Base-by-base conservation (phyloP, 2,797 vertebrate genomes). In the Mormyrus proboscirostris region DNA sequence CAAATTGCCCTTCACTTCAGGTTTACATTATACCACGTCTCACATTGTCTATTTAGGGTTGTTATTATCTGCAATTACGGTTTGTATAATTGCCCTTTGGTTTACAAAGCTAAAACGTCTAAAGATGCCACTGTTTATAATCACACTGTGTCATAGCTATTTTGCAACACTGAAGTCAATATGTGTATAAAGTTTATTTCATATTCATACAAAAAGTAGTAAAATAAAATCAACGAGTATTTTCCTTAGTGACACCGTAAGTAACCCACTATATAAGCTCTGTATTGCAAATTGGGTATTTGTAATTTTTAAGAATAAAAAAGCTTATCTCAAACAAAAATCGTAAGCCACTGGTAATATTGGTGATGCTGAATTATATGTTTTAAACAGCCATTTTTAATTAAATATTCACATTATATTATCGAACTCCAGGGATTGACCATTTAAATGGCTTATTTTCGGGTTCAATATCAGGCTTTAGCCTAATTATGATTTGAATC, bases 51-150 rank as follows among this genome's bases (percentile, higher is more conserved):
- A 88, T 90, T 92, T 91, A 86, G 91, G 92, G 90, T 88, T 92
- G 90, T 89, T 91, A 90, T 89, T 92, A 91, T 89, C 88, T 25
- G 91, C 90, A 92, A 91, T 90, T 92, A 92, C 90, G 92, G 76
- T 90, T 91, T 90, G 73, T 92, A 57, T 87, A 92, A 92, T 84
- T 92, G 90, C 88, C 91, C 92, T 91, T 92, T 87, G 88, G 89
- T 93, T 94, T 90, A 90, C 89, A 89, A 88, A 89, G 90, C 89
- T 92, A 91, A 92, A 92, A 90, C 41, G 59, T 76, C 49, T 65
- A 76, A 89, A 57, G 88, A 87, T 87, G 89, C 55, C 89, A 51
- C 25, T 86, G 22, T 59, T 51, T 89, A 47, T 16, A 86, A 22
- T 55, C 59, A 57, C 50, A 76, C 62, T 41, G 84, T 44, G 62